Percentiles rank a stretch among this genome's conserved stretches.
Conservation (phyloP, 2,797 vertebrate genomes). For the Pipistrellus nathusii region DNA sequence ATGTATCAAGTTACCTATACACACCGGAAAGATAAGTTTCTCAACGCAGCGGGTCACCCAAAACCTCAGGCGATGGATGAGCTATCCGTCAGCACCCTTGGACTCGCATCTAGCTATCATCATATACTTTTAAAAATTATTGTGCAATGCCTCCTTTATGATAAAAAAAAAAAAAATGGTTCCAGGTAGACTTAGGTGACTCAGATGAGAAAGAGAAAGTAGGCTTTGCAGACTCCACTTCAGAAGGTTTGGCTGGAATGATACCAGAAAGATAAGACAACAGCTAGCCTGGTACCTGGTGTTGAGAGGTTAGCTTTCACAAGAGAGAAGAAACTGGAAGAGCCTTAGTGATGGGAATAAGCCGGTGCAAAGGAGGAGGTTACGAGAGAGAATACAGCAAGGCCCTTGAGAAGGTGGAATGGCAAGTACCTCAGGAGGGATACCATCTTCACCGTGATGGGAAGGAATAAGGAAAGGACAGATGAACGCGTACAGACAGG, state of each 20-base stretch:
- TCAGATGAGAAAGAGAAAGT: background rate
- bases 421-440: background rate
- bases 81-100: background rate
- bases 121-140: background rate
- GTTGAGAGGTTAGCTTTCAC: background rate
- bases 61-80: background rate
- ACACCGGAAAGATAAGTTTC: background rate
- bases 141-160: background rate
- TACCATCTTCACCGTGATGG: background rate
- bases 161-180: background rate
- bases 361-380: background rate
- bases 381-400: background rate
- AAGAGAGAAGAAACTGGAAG: background rate
- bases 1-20: background rate
- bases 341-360: background rate
- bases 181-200: background rate
- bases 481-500: background rate
- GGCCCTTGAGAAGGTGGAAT: background rate
- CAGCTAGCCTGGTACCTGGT: background rate
- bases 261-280: background rate
- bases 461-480: background rate
- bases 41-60: background rate
- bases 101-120: background rate
- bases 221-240: background rate
- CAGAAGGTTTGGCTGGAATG: background rate